Evolutionary conservation across 2,113 vertebrate genomes (phyloP), one percentile per base, ranked within the genome.

Genomic region (Barbus barbus): DNA sequence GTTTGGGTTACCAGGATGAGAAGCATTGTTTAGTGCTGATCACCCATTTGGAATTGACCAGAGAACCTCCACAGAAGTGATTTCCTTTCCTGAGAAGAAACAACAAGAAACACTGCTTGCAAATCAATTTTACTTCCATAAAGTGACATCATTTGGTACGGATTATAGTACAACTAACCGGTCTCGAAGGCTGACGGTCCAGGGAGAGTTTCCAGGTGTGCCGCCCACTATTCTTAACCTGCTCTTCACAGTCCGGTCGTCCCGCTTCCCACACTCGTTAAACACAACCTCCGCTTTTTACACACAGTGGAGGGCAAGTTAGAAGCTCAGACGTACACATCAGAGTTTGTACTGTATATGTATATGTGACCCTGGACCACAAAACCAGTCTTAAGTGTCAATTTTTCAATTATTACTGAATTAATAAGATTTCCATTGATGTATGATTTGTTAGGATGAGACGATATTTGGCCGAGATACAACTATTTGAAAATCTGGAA

Each of bases 21-120:
- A 99, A 98, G 84, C 98, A 99, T 88, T 99, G 97, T 73, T 95
- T 96, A 1, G 96, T 96, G 87, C 97, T 98, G 93, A 99, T 96
- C 85, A 99, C 95, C 98, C 98, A 99, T 91, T 95, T 94, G 86
- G 96, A 92, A 87, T 96, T 95, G 84, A 99, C 96, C 86, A 99
- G 89, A 38, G 97, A 95, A 0, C 97, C 98, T 22, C 98, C 97
- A 0, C 98, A 99, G 94, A 99, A 99, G 92, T 99, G 98, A 78
- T 95, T 88, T 5, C 96, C 96, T 6, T 96, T 95, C 90, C 97
- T 99, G 92, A 1, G 61, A 41, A 89, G 74, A 87, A 2, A 65
- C 12, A 24, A 60, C 58, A 60, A 26, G 11, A 61, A 61, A 61
- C 58, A 60, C n/a, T 61, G n/a, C 4, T 56, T 24, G 22, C 56